A percentile compares a stretch with the other conserved stretches of the same genome.
Evolutionary conservation across 2,113 vertebrate species (phyloP).

Genomic region (Rana temporaria): DNA sequence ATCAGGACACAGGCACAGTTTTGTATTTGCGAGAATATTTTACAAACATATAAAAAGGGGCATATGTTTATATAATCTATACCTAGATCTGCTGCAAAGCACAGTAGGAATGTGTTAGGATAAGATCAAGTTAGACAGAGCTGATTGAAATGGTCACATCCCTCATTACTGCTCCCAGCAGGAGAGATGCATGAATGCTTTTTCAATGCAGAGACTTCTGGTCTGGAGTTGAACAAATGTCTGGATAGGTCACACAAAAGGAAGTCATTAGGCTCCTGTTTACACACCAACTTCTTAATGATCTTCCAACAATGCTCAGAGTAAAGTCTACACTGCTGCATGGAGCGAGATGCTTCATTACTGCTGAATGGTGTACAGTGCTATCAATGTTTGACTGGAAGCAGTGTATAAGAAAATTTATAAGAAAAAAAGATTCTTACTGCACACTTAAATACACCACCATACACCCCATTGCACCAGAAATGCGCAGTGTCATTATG

Average conservation of each 20-base stretch:
- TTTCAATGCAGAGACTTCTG: constrained; percentile 26
- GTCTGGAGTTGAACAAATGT: constrained; percentile 38
- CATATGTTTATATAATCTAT: no score
- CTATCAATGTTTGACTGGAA: neutral
- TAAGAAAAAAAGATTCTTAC: no score
- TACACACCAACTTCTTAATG: constrained; percentile 31
- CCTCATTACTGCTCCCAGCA: constrained; percentile 16
- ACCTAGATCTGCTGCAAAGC: no score
- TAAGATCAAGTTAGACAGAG: constrained; percentile 14
- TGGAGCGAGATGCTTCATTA: neutral
- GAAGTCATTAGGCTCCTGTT: constrained; percentile 51
- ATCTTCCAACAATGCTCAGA: constrained; percentile 16
- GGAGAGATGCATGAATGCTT: neutral
- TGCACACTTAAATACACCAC: neutral
- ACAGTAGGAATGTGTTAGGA: neutral
- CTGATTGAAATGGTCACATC: constrained; percentile 5
- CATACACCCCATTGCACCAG: no score
- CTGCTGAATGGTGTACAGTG: neutral
- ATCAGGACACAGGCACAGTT: no score
- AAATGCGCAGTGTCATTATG: no score
- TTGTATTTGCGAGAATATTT: no score
- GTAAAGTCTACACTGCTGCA: neutral
- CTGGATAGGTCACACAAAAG: constrained; percentile 39
- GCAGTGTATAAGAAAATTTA: neutral
- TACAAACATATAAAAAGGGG: no score